Evolutionary conservation across 2,888 invertebrate species (phyloP).

Genomic region (Embidobia sp.): DNA sequence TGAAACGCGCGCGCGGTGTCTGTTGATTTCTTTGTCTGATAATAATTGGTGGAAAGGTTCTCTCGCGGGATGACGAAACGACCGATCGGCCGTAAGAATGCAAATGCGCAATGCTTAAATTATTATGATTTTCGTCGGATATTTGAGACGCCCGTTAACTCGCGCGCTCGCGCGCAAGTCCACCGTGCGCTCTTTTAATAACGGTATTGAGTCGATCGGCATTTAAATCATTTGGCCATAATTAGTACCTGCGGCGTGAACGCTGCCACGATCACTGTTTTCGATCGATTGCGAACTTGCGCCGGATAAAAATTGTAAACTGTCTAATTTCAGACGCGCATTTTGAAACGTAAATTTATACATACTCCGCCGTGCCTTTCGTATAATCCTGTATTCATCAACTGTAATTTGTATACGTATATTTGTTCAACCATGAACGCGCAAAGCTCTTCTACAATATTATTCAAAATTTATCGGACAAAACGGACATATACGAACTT

Average conservation of each 20-base stretch:
- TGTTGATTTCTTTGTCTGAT: slow-evolving; percentile 39
- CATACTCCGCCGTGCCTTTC: too few relatives aligned
- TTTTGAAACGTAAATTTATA: neutral
- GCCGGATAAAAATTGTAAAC: neutral
- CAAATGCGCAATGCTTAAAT: slow-evolving; percentile 15
- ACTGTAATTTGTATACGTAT: too few relatives aligned
- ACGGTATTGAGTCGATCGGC: slow-evolving; percentile 36
- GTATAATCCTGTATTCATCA: too few relatives aligned
- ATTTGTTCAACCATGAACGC: too few relatives aligned
- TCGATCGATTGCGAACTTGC: neutral
- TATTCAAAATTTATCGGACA: too few relatives aligned
- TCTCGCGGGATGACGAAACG: slow-evolving; percentile 16
- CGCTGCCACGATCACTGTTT: neutral
- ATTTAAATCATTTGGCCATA: slow-evolving; percentile 39
- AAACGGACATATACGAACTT: too few relatives aligned
- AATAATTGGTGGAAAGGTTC: slow-evolving; percentile 47
- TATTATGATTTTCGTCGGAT: slow-evolving; percentile 29
- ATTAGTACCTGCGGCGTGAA: slow-evolving; percentile 26
- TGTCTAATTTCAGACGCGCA: neutral
- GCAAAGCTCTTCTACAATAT: too few relatives aligned
- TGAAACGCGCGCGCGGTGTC: slow-evolving; percentile 28
- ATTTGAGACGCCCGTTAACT: slow-evolving; percentile 35
- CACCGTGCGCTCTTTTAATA: slow-evolving; percentile 20
- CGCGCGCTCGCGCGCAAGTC: neutral
- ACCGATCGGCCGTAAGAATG: neutral